Percentiles rank a stretch among this genome's conserved stretches.
These are phyloP conservation scores for Exocentrus adspersus DNA, from an alignment of 2,888 invertebrate species.

Conservation along the genomic window DNA sequence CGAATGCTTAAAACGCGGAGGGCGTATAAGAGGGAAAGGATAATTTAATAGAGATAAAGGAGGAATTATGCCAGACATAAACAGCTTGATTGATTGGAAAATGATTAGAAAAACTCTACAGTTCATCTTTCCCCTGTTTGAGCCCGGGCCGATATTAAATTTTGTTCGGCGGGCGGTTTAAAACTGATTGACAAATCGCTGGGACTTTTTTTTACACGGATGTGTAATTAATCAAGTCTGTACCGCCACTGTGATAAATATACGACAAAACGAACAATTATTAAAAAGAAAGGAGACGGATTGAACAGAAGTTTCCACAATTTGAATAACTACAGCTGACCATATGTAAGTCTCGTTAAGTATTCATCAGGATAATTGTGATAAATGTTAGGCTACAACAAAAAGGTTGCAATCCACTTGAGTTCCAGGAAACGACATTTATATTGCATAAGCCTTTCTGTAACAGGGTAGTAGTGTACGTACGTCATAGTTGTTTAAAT, in stretches of 20 bases:
- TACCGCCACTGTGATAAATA: not conserved
- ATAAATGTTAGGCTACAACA: not conserved
- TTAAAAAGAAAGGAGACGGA: no score
- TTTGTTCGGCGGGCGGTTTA: not conserved
- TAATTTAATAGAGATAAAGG: slow-evolving; percentile 3
- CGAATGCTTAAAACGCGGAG: not conserved
- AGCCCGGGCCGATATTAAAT: not conserved
- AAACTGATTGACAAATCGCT: slow-evolving; percentile 1
- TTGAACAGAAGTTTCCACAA: not conserved
- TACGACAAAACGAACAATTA: no score
- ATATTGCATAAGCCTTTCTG: not conserved
- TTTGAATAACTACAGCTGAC: not conserved
- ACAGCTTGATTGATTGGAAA: slow-evolving; percentile 3
- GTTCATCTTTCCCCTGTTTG: not conserved
- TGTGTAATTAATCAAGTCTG: not conserved
- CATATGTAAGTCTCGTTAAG: not conserved
- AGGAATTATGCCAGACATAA: slow-evolving; percentile 1
- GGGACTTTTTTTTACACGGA: not conserved
- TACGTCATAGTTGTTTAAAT: not conserved
- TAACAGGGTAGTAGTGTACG: not conserved
- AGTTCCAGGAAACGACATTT: not conserved
- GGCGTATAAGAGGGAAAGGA: not conserved
- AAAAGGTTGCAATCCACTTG: not conserved
- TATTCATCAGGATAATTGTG: not conserved
- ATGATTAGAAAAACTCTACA: not conserved